Evolutionary conservation across 1,140 invertebrate genomes (phyloP).

Genomic region (Drosophila dunni): DNA sequence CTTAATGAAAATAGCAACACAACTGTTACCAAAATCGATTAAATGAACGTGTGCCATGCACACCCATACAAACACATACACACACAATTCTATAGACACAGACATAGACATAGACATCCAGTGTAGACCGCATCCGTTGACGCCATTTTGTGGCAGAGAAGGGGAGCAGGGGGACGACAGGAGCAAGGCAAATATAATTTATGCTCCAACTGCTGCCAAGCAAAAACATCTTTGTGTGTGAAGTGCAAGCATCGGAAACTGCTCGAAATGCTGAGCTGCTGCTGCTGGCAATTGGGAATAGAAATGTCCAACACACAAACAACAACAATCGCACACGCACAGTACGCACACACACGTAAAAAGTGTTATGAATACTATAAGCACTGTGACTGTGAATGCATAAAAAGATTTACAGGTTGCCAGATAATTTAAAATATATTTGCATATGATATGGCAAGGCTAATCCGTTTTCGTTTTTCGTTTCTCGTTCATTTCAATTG

Average conservation of each 20-base stretch:
- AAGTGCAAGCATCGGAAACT: conserved; percentile 35
- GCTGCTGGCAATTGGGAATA: conserved; percentile 35
- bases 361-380: conserved; percentile 3
- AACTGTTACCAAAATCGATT: conserved; percentile 77
- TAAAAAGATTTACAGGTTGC: conserved; percentile 36
- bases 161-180: conserved; percentile 2
- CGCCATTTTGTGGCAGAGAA: conserved; percentile 48
- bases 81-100: background rate
- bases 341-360: background rate
- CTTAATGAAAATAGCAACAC: conserved; percentile 77
- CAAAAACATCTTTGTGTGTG: conserved; percentile 35
- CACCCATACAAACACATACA: conserved; percentile 10
- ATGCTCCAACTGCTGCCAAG: conserved; percentile 48
- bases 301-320: conserved; percentile 8
- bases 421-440: conserved; percentile 25
- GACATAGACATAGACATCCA: background rate
- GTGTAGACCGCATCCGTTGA: conserved; percentile 60
- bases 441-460: conserved; percentile 23
- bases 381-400: conserved; percentile 1
- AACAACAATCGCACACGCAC: background rate
- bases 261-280: conserved; percentile 15
- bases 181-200: conserved; percentile 71
- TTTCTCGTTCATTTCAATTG: background rate
- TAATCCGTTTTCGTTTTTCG: conserved; percentile 8
- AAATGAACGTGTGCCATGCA: conserved; percentile 54